Base-by-base conservation (phyloP, 30 jellyfish, hydroid and myxozoan genomes). In the Chironex yamaguchii region DNA sequence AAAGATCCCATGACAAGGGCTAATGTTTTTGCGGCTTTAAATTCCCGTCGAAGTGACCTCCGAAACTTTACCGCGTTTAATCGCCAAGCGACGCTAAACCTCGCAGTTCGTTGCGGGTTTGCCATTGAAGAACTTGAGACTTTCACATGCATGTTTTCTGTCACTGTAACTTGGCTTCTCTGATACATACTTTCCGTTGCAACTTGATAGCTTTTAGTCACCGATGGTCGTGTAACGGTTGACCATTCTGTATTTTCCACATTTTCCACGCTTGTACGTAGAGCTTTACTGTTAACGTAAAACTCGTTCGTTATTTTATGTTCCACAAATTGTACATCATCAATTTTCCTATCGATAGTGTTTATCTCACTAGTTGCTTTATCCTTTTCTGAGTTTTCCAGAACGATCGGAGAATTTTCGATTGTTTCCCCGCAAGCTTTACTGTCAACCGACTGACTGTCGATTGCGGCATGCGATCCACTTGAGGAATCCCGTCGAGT, bases 11-110 rank as follows among this genome's bases (percentile, higher is more conserved):
- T 85, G 0, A 92, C 92, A 31, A 92, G 24, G 12, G 96, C 93
- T 28, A 92, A 67, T 21, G 95, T 92, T 36, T 86, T 76, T 14
- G 98, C 98, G 1, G 98, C 98, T 34, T 92, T 92, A 14, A 92
- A 58, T 76, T 92, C 98, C 25, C 90, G 50, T 29, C 95, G 88
- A 9, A 85, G 9, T 6, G 13, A 6, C 9, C 58, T 9, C 13
- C 58, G 58, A 17, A 42, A 9, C 17, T 42, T 42, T 42, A 42
- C 9, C 17, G 9, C 17, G 58, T 42, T 42, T 42, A 9, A 17
- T 17, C 17, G 9, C 58, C 9, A 6, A 42, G 17, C 58, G 13
- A 17, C 17, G 58, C 17, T 42, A 42, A 42, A 9, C 13, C 58
- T 9, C 9, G 58, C 9, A 9, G 17, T 42, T 42, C 58, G 58